Evolutionary conservation across 2,888 invertebrate species (phyloP), one percentile per base, ranked within the genome.

Genomic region (Cyclophora punctaria): DNA sequence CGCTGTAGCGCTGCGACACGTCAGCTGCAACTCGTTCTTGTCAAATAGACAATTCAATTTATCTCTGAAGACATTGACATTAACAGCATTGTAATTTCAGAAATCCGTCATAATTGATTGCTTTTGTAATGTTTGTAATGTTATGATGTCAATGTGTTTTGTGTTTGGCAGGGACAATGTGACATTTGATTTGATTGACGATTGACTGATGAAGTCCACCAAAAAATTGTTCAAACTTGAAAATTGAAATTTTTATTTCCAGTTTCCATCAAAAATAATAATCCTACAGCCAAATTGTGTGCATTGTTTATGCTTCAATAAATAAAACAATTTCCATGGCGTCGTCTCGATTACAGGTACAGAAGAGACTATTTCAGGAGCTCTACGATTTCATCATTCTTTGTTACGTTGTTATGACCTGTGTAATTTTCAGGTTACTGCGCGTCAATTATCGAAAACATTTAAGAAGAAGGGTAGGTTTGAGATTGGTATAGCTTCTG

Each of bases 401-500:
- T 34, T 42, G 48, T 50, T 59, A 59, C 57, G 53, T 64, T 63
- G 63, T 53, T 60, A 55, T 58, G 65, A 72, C 66, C 71, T 76
- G 57, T 54, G 50, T 59, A 58, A 62, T 55, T 81, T 80, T 69
- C 72, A 87, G 87, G 75, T 78, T 71, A 79, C 86, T 73, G 81
- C 78, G 64, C 87, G 84, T 66, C 83, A 83, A 57, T 66, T 88
- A 56, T 78, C 85, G 7, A 85, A 89, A 72, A 86, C 89, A 48
- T 90, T 78, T 58, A 90, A 88, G 66, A 85, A 81, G 60, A 80
- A 81, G 58, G 78, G 74, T 48, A 86, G 90, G 63, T 92, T 93
- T 68, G 92, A 93, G 43, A 89, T 89, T 65, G 94, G 94, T 2
- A 81, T 93, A 55, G 94, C 93, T 4, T 80, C 92, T 1, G 89